These are phyloP conservation scores for Struthio camelus DNA, from an alignment of 2,113 vertebrate species.

Conservation along the genomic window DNA sequence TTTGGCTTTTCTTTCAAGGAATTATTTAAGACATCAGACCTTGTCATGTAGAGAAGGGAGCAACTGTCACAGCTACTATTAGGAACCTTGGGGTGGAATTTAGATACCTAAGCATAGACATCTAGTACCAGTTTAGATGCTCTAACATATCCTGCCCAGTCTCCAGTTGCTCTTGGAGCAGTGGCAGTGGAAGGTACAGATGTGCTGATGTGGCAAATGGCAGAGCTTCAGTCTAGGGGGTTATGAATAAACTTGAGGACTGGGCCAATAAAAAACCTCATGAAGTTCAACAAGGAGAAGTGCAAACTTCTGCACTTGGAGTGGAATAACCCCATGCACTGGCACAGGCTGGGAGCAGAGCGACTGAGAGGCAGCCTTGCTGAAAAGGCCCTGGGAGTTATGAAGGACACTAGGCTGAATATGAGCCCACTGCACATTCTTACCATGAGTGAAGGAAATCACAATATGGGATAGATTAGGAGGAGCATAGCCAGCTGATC, in stretches of 20 bases:
- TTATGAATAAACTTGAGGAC: background rate
- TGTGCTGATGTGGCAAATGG: background rate
- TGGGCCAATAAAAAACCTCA: background rate
- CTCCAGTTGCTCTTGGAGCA: background rate
- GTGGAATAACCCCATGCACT: background rate
- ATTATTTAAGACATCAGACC: background rate
- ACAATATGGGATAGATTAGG: background rate
- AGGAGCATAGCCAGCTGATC: background rate
- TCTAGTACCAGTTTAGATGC: background rate
- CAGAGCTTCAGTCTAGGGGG: background rate
- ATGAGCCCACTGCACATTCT: background rate
- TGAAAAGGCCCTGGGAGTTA: background rate
- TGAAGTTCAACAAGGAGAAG: background rate
- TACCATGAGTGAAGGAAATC: background rate
- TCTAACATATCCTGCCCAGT: background rate
- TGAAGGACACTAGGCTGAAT: background rate
- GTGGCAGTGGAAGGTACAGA: background rate
- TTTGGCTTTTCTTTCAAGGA: background rate
- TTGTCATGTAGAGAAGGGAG: background rate
- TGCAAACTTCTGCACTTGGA: background rate
- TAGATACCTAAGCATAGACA: background rate
- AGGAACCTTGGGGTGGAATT: background rate
- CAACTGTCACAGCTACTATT: too few relatives aligned
- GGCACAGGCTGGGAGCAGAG: background rate
- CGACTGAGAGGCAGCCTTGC: background rate